Evolutionary conservation across 1,140 invertebrate genomes (phyloP).

Genomic region (Drosophila subpulchrella): DNA sequence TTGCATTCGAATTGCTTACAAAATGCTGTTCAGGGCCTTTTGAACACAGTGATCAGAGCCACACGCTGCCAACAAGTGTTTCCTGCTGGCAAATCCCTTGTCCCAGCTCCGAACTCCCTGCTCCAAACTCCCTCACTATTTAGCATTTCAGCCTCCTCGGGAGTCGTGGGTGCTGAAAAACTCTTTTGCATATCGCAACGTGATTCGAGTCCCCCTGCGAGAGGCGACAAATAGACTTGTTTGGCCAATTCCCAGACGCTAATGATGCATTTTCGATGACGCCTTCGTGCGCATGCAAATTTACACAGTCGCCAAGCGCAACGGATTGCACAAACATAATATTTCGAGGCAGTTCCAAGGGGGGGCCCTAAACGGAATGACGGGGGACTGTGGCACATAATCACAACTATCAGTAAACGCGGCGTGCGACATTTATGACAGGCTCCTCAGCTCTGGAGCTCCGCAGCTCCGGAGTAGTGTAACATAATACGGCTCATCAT

Average conservation of each 20-base stretch:
- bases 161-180: conserved; percentile 25
- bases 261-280: conserved; percentile 80
- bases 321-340: conserved; percentile 39
- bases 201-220: conserved; percentile 50
- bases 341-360: background rate
- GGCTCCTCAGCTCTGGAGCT: conserved; percentile 49
- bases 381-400: conserved; percentile 32
- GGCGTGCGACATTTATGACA: conserved; percentile 78
- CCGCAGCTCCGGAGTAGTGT: conserved; percentile 31
- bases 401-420: conserved; percentile 74
- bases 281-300: conserved; percentile 72
- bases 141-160: conserved; percentile 7
- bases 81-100: conserved; percentile 18
- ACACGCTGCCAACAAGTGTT: conserved; percentile 76
- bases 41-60: conserved; percentile 51
- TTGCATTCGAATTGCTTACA: conserved; percentile 68
- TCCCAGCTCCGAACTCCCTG: background rate
- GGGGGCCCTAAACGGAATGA: background rate
- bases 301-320: conserved; percentile 47
- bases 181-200: conserved; percentile 70
- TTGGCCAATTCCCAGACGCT: conserved; percentile 77
- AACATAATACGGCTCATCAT: conserved; percentile 79
- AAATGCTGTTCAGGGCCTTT: conserved; percentile 33
- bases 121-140: background rate
- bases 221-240: conserved; percentile 79